A percentile compares a stretch with the other conserved stretches of the same genome.
Conservation (phyloP, 2,113 vertebrate genomes). For the Oryzias woworae region DNA sequence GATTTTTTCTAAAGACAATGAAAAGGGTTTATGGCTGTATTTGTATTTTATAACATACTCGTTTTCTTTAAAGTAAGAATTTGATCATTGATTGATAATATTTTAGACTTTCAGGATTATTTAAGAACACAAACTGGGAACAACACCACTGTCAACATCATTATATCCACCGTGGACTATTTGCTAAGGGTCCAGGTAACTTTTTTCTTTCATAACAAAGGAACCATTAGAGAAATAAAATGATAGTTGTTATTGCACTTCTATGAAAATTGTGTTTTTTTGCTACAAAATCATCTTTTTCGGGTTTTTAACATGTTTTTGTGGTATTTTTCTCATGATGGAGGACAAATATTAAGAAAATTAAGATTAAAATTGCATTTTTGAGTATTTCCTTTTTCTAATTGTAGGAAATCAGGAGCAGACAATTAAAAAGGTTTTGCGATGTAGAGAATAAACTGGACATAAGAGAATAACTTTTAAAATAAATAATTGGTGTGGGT, state of each 20-base stretch:
- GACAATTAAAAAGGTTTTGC: too few species aligned
- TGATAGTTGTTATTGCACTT: neutral
- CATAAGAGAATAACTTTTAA: too few species aligned
- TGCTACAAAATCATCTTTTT: too few species aligned
- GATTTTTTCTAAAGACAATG: neutral
- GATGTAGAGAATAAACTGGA: too few species aligned
- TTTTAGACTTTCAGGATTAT: slow-evolving; percentile 93
- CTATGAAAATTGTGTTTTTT: neutral
- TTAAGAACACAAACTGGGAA: slow-evolving; percentile 94
- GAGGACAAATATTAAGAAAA: too few species aligned
- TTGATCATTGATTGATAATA: neutral
- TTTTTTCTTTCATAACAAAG: neutral
- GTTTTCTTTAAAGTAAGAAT: neutral
- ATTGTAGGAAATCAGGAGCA: too few species aligned
- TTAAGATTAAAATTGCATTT: too few species aligned
- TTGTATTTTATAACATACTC: neutral
- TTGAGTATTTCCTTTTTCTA: too few species aligned
- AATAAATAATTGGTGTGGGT: too few species aligned
- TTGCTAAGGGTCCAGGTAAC: slow-evolving; percentile 91
- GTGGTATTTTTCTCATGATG: too few species aligned
- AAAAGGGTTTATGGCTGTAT: neutral
- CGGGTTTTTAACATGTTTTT: too few species aligned
- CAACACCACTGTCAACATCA: slow-evolving; percentile 95
- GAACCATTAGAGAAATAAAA: neutral
- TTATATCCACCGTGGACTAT: slow-evolving; percentile 97